A percentile compares a stretch with the other conserved stretches of the same genome.
phyloP scores from a whole-genome alignment of 35 echinoderm and acorn worm genomes.

The Lytechinus variegatus region DNA sequence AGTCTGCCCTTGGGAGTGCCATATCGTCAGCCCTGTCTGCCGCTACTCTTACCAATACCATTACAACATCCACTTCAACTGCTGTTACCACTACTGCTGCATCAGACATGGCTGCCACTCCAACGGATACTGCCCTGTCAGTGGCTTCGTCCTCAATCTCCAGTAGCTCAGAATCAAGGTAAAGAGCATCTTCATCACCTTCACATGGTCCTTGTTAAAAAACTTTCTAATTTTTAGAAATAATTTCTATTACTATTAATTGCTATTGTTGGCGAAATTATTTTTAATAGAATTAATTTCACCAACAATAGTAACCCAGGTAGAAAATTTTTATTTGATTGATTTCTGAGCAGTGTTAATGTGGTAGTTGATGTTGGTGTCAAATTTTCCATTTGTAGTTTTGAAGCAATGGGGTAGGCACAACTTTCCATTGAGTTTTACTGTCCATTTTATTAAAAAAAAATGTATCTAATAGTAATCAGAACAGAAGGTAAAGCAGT shows the following conservation, averaged over 20 bases:
- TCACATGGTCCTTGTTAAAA: no score
- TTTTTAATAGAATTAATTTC: no score
- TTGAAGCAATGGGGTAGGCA: not conserved
- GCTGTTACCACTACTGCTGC: constrained; percentile 31
- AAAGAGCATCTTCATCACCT: not conserved
- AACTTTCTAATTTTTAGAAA: no score
- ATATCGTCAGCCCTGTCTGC: constrained; percentile 43
- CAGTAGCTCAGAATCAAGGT: not conserved
- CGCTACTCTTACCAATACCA: not conserved
- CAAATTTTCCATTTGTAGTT: no score
- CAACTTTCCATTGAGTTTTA: not conserved
- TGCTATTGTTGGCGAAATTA: no score
- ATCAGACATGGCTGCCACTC: not conserved
- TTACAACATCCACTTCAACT: not conserved
- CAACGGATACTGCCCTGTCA: not conserved
- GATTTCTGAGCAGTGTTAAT: no score
- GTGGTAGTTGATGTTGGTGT: no score
- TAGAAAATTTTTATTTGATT: no score
- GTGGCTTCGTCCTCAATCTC: not conserved
- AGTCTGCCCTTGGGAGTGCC: constrained; percentile 59
- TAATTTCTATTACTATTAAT: no score
- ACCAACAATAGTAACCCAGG: no score
- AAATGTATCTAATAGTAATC: no score
- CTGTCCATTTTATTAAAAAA: not conserved
- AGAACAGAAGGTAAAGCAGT: not conserved